Evolutionary conservation across 2,113 vertebrate genomes (phyloP), one percentile per base, ranked within the genome.

Genomic region (Eretmochelys imbricata): DNA sequence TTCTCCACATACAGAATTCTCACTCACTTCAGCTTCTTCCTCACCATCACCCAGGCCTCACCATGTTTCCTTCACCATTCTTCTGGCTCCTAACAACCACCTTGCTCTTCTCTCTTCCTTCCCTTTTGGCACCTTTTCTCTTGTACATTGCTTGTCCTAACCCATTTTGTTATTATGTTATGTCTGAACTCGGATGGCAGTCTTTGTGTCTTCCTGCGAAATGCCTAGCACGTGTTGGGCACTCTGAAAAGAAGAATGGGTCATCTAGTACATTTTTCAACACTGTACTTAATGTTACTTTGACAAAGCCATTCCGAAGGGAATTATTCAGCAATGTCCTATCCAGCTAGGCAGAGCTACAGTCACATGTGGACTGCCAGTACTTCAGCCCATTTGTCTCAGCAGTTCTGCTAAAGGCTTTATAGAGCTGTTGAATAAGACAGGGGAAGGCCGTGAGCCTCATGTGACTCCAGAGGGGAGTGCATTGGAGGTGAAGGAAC

Each of bases 1-100:
- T 12, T 24, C 55, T 2, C 10, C 2, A 0, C 3, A 81, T 25
- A 87, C 51, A 55, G 53, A 13, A 81, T 8, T 19, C 1, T 0
- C 38, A 20, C 29, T 53, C 62, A 4, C 16, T 84, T 89, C 50
- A 78, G 7, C 42, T 22, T 75, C n/a, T 79, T 81, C 81, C 4
- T 31, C 65, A 29, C 19, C 69, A 42, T 75, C 29, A 42, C 19
- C n/a, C 69, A 75, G 42, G 10, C 69, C 10, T 22, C 69, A 38
- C 35, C 53, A 84, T 31, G 14, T 35, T 69, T 75, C 53, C 27
- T 51, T 16, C 75, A 80, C 16, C 54, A 3, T 31, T 31, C 5
- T 84, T 13, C 35, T 31, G 27, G 35, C 72, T 9, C 57, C 38
- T 80, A 54, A 24, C 35, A n/a, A 42, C n/a, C n/a, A 10, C 35